Conservation (phyloP, 2,113 vertebrate species). For the Protobothrops flavoviridis region DNA sequence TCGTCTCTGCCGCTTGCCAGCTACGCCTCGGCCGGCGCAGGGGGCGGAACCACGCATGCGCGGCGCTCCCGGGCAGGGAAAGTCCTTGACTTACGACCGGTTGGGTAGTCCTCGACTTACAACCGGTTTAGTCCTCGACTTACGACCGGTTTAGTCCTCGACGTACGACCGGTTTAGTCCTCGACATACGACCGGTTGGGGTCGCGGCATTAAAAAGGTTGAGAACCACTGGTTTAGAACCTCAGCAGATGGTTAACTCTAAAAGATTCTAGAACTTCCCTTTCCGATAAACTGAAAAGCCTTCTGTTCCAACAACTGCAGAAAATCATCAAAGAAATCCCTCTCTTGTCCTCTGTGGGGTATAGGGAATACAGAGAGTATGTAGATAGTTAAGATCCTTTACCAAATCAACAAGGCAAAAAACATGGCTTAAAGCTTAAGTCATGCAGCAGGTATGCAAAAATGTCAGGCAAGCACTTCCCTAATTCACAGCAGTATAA, state of each 20-base stretch:
- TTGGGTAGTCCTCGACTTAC: no score
- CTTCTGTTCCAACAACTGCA: not conserved
- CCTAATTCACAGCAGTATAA: not conserved
- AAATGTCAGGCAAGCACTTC: not conserved
- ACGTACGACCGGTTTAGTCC: no score
- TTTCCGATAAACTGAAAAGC: not conserved
- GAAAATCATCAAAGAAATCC: not conserved
- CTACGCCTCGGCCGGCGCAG: no score
- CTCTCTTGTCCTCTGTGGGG: not conserved
- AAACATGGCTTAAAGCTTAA: not conserved
- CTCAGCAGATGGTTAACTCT: not conserved
- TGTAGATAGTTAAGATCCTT: not conserved
- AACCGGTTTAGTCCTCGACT: no score
- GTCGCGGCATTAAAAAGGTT: no score
- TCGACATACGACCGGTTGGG: no score
- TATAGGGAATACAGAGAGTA: not conserved
- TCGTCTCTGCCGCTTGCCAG: no score
- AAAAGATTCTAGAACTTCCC: not conserved
- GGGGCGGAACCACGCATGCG: no score
- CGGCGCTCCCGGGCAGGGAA: no score
- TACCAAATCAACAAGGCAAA: not conserved
- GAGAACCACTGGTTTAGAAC: no score
- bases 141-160: no score
- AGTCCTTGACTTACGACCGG: no score
- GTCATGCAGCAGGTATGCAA: not conserved